phyloP scores from a whole-genome alignment of 2,888 invertebrate genomes.

The Steinernema scapterisci region DNA sequence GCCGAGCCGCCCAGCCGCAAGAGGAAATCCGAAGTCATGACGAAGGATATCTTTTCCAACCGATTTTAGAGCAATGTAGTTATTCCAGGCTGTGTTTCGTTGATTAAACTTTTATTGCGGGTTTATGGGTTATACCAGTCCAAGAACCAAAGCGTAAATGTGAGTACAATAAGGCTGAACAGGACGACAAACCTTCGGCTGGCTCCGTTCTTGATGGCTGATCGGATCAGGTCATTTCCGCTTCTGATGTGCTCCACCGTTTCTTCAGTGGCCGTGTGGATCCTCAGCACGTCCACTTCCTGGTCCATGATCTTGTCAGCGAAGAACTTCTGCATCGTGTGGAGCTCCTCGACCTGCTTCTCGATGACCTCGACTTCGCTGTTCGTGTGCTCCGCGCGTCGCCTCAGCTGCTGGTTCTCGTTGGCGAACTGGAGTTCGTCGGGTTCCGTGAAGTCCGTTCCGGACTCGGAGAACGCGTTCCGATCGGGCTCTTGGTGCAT shows the following conservation, averaged over 20 bases:
- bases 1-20: no score
- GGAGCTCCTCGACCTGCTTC: slow-evolving; percentile 88
- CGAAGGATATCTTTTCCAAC: no score
- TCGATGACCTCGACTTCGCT: slow-evolving; percentile 67
- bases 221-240: slow-evolving; percentile 93
- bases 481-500: neutral
- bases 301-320: slow-evolving; percentile 83
- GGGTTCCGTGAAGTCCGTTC: slow-evolving; percentile 16
- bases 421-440: slow-evolving; percentile 45
- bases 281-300: slow-evolving; percentile 87
- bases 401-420: slow-evolving; percentile 45
- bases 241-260: slow-evolving; percentile 93
- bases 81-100: no score
- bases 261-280: slow-evolving; percentile 84
- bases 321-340: slow-evolving; percentile 90
- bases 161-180: slow-evolving; percentile 92
- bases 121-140: slow-evolving; percentile 90
- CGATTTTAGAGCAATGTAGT: no score
- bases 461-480: neutral
- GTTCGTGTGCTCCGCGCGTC: slow-evolving; percentile 42
- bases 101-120: no score
- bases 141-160: slow-evolving; percentile 89
- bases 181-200: slow-evolving; percentile 90
- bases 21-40: no score
- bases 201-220: slow-evolving; percentile 90